These are phyloP conservation scores for Perca flavescens DNA, from an alignment of 2,113 vertebrate genomes.

Conservation along the genomic window DNA sequence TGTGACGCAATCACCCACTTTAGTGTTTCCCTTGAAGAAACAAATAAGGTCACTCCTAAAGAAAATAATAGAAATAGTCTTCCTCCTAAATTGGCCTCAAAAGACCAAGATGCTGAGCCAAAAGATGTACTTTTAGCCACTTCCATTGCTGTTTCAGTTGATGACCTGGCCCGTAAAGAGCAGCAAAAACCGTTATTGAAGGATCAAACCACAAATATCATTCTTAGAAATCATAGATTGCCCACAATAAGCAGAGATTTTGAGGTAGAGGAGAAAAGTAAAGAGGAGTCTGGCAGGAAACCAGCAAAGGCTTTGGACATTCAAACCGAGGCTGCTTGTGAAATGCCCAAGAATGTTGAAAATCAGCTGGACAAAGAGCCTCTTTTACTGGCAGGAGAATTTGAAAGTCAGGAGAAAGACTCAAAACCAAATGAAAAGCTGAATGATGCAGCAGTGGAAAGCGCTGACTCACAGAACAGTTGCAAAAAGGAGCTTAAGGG, in stretches of 20 bases:
- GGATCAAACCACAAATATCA: slow-evolving; percentile 30
- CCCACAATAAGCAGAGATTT: not conserved
- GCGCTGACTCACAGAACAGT: slow-evolving; percentile 37
- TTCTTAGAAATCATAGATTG: slow-evolving; percentile 10
- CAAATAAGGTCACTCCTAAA: slow-evolving; percentile 12
- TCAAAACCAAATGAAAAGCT: slow-evolving; percentile 55
- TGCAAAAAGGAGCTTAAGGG: slow-evolving; percentile 29
- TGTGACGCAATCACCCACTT: slow-evolving; percentile 23
- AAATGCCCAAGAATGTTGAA: slow-evolving; percentile 67
- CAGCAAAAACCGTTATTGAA: slow-evolving; percentile 15
- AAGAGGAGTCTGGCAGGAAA: slow-evolving; percentile 49
- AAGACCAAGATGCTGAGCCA: slow-evolving; percentile 25
- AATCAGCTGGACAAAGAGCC: slow-evolving; percentile 65
- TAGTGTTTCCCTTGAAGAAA: slow-evolving; percentile 10
- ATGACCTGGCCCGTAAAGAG: not conserved
- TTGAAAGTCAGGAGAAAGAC: slow-evolving; percentile 43
- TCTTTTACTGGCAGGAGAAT: slow-evolving; percentile 52
- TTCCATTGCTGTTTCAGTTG: not conserved
- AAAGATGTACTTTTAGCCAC: not conserved
- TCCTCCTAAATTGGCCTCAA: slow-evolving; percentile 17
- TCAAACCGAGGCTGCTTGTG: slow-evolving; percentile 57
- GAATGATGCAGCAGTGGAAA: slow-evolving; percentile 29
- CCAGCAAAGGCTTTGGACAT: slow-evolving; percentile 38
- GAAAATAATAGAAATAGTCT: slow-evolving; percentile 14
- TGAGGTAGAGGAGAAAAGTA: slow-evolving; percentile 38